Conservation (phyloP, 2,888 invertebrate species). For the Eretmocerus hayati region DNA sequence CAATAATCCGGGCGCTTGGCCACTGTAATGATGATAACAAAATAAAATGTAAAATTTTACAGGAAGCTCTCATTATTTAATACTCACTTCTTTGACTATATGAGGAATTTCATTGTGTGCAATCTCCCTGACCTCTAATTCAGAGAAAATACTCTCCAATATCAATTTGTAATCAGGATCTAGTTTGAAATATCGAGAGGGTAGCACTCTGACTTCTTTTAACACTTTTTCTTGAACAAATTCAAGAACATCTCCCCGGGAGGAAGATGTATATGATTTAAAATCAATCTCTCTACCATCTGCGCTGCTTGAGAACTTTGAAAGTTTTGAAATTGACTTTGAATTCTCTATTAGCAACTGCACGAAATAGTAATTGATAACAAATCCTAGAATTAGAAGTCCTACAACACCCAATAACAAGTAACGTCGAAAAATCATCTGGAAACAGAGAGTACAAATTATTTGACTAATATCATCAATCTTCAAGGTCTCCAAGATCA, state of each 20-base stretch:
- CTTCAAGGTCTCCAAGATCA: too few species aligned
- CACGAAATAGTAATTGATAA: background rate
- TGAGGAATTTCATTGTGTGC: background rate
- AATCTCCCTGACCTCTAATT: background rate
- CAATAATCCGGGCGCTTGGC: slow-evolving; percentile 38
- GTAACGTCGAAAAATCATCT: slow-evolving; percentile 4
- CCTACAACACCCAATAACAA: background rate
- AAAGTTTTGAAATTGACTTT: too few species aligned
- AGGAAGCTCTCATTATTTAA: background rate
- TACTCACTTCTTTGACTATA: slow-evolving; percentile 3
- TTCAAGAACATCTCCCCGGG: background rate
- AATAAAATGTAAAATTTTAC: slow-evolving; percentile 10
- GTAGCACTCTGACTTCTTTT: background rate
- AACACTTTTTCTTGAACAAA: background rate
- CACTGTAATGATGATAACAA: slow-evolving; percentile 35
- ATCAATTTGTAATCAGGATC: background rate
- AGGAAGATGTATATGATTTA: background rate
- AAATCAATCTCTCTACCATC: background rate
- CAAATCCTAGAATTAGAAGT: background rate
- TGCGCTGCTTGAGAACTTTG: too few species aligned
- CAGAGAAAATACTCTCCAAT: background rate
- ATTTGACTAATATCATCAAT: too few species aligned
- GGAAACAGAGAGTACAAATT: background rate
- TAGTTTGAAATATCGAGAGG: slow-evolving; percentile 3
- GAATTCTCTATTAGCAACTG: background rate